Conservation (phyloP, 2,113 vertebrate genomes). For the Cettia cetti region DNA sequence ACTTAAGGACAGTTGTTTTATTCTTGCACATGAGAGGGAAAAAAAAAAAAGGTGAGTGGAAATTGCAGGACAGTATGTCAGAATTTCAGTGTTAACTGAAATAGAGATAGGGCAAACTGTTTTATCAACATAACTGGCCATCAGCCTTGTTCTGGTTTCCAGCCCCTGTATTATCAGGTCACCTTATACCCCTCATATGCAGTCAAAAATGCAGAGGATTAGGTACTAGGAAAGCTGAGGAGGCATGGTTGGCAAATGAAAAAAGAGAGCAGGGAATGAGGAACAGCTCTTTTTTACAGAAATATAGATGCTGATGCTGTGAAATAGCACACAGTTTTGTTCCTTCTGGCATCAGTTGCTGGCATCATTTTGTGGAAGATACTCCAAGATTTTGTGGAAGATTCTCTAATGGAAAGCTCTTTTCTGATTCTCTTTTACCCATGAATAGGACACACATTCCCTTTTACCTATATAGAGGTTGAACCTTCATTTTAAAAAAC, state of each 20-base stretch:
- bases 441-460: background rate
- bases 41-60: background rate
- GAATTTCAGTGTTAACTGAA: background rate
- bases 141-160: background rate
- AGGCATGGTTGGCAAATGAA: background rate
- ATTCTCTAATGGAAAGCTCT: background rate
- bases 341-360: background rate
- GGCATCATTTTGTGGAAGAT: background rate
- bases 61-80: background rate
- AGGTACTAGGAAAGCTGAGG: background rate
- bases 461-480: background rate
- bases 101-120: background rate
- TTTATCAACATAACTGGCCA: background rate
- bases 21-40: accelerated
- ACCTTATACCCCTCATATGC: background rate
- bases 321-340: background rate
- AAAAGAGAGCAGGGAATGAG: background rate
- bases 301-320: background rate
- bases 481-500: background rate
- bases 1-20: background rate
- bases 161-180: background rate
- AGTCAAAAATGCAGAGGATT: background rate
- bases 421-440: background rate
- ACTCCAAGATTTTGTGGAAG: background rate
- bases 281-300: background rate